Evolutionary conservation across 2,797 vertebrate species (phyloP), one percentile per base, ranked within the genome.

Genomic region (Miichthys miiuy): DNA sequence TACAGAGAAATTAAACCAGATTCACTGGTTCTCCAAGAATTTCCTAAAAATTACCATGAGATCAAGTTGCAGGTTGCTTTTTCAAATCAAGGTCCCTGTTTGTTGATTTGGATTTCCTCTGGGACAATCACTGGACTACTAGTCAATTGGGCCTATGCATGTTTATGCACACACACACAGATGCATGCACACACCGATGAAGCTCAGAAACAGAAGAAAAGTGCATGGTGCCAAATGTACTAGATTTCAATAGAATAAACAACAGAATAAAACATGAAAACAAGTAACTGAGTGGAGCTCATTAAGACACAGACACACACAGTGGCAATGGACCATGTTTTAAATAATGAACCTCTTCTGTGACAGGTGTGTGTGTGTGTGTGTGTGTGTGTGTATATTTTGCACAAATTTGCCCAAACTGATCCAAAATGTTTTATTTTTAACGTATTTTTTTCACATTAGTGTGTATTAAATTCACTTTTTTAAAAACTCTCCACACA

Each of bases 211-310:
- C 34, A 76, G 30, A 41, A 72, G 38, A 74, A 68, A 54, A 55
- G 56, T 27, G 52, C 6, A 61, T 38, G 18, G 23, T 66, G 73
- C 81, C 87, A 90, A 83, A 77, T 84, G 67, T 21, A 64, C 83
- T 42, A 84, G 72, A 87, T 87, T 86, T 67, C 23, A 75, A 7
- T 57, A 65, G 38, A 79, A 30, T 68, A 73, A 85, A 80, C 44
- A 77, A 77, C 55, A 76, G 68, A 89, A 85, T 85, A 61, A 87
- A 72, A 87, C 85, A 85, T 87, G 79, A 92, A 79, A 82, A 80
- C 13, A 62, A 30, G 64, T 58, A 51, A 62, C 77, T 80, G 68
- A 34, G 56, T 61, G 72, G 71, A 79, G 68, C 74, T 91, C 74
- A 77, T 85, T 80, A 83, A 71, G 14, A 72, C 57, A 69, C 38